phyloP scores from a whole-genome alignment of 92 coral and sea anemone species.

The Plumapathes pennacea region DNA sequence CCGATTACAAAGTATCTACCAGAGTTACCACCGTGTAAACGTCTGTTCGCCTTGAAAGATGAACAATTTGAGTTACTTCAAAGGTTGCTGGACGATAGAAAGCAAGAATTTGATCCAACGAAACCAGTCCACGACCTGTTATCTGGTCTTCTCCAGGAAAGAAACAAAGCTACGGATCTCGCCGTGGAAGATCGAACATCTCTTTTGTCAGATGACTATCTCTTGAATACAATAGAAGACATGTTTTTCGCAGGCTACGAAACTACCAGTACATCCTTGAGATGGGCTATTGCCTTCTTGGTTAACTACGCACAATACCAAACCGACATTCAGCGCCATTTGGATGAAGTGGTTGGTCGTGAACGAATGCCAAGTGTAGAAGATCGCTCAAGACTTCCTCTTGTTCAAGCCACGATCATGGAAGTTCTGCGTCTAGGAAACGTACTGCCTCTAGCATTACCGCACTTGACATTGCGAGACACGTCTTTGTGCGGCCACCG shows the following conservation, averaged over 20 bases:
- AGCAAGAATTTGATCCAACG: slow-evolving; percentile 13
- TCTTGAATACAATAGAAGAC: slow-evolving; percentile 42
- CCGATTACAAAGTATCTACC: slow-evolving; percentile 21
- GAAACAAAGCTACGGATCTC: slow-evolving; percentile 7
- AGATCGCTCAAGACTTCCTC: slow-evolving; percentile 44
- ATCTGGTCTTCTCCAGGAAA: slow-evolving; percentile 21
- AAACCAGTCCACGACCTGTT: slow-evolving; percentile 9
- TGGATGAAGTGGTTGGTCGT: slow-evolving; percentile 47
- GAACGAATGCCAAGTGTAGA: slow-evolving; percentile 22
- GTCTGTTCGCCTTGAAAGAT: slow-evolving; percentile 10
- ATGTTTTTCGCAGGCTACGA: slow-evolving; percentile 70
- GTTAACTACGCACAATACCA: slow-evolving; percentile 55
- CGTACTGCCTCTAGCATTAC: slow-evolving; percentile 41
- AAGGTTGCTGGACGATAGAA: slow-evolving; percentile 12
- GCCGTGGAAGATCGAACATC: slow-evolving; percentile 3
- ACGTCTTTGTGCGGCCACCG: slow-evolving; percentile 44
- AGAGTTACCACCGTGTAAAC: slow-evolving; percentile 14
- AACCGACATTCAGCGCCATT: slow-evolving; percentile 50
- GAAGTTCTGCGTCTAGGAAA: slow-evolving; percentile 61
- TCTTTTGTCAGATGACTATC: slow-evolving; percentile 43
- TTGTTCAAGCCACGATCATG: slow-evolving; percentile 45
- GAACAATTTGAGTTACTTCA: slow-evolving; percentile 13
- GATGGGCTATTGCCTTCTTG: slow-evolving; percentile 59
- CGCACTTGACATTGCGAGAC: slow-evolving; percentile 38
- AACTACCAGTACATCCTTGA: slow-evolving; percentile 54